Conservation (phyloP, 2,113 vertebrate species). For the Strix uralensis region DNA sequence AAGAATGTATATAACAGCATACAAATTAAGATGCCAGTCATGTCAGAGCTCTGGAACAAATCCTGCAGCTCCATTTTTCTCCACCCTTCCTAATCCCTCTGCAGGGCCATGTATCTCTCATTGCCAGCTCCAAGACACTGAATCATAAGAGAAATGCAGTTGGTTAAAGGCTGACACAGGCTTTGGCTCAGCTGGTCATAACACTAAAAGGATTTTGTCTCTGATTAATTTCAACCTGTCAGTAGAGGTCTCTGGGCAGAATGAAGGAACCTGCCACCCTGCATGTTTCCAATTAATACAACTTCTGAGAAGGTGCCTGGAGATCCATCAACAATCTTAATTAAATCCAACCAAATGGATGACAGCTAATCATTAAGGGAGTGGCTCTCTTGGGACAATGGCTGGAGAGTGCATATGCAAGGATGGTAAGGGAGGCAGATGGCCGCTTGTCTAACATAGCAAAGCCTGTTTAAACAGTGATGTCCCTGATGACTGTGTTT, state of each 20-base stretch:
- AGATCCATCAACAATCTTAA: conserved; percentile 23
- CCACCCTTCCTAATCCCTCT: neutral
- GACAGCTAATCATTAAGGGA: neutral
- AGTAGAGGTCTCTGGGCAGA: neutral
- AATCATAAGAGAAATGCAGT: neutral
- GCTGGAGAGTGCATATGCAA: neutral
- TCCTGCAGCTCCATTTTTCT: neutral
- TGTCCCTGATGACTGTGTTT: neutral
- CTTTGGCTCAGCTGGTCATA: conserved; percentile 30
- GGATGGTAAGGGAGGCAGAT: neutral
- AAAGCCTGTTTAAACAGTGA: neutral
- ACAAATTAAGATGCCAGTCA: neutral
- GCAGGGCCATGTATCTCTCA: neutral
- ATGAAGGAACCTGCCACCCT: neutral
- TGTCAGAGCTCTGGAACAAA: conserved; percentile 9
- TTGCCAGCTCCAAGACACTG: conserved; percentile 25
- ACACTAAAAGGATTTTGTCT: conserved; percentile 54
- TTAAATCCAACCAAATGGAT: neutral
- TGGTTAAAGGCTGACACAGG: neutral
- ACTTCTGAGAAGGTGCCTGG: conserved; percentile 11
- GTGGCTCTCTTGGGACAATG: neutral
- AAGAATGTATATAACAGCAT: neutral
- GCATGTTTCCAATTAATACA: neutral
- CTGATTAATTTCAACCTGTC: conserved; percentile 32
- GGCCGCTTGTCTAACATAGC: neutral